These are phyloP conservation scores for Mormyrus iriodes DNA, from an alignment of 2,113 vertebrate genomes.

Conservation along the genomic window DNA sequence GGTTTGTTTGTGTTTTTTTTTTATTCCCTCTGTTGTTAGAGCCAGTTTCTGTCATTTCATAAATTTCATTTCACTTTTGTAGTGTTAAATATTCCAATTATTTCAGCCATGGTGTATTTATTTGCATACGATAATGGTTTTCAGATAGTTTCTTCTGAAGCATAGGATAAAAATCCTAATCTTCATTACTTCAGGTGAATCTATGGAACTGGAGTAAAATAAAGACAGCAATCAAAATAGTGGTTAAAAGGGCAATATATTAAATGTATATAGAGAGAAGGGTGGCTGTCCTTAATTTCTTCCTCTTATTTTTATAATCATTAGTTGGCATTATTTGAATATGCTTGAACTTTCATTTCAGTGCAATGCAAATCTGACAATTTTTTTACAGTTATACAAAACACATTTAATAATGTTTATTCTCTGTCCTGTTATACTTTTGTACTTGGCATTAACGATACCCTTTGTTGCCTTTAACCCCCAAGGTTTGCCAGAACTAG, in stretches of 20 bases:
- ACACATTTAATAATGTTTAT: neutral
- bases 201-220: neutral
- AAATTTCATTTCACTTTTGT: neutral
- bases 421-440: neutral
- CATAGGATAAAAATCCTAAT: neutral
- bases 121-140: neutral
- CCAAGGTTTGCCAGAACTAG: neutral
- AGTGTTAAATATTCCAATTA: slow-evolving; percentile 9
- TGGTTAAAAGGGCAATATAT: neutral
- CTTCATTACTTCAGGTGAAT: neutral
- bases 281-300: neutral
- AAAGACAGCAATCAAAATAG: neutral
- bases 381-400: neutral
- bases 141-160: neutral
- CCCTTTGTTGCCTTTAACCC: neutral
- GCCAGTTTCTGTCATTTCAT: neutral
- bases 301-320: neutral
- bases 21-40: neutral
- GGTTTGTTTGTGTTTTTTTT: neutral
- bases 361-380: neutral
- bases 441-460: neutral
- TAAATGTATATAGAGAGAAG: neutral
- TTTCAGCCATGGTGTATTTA: neutral
- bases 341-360: neutral
- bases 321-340: neutral